Percentiles rank a stretch among this genome's conserved stretches.
Conservation (phyloP, 2,113 vertebrate species). For the Puma concolor region DNA sequence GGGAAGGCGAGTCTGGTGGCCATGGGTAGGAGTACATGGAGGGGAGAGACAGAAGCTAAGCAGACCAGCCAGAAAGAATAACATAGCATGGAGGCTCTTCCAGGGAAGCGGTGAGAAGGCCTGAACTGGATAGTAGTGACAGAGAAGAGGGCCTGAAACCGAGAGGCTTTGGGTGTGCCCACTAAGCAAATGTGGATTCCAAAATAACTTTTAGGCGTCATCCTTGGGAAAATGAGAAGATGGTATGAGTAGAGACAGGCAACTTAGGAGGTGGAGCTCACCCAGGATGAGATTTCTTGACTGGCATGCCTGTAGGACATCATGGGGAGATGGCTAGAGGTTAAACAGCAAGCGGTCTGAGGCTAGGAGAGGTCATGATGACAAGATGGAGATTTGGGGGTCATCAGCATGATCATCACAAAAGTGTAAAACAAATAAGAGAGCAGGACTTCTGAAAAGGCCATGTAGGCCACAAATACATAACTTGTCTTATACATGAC, state of each 20-base stretch:
- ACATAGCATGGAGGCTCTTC: not conserved
- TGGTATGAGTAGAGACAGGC: not conserved
- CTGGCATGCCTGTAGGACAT: not conserved
- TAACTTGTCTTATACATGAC: not conserved
- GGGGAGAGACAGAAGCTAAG: not conserved
- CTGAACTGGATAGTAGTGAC: not conserved
- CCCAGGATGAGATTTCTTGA: not conserved
- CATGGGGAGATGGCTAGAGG: not conserved
- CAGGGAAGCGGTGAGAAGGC: not conserved
- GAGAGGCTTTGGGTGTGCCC: not conserved
- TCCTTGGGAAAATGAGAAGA: not conserved
- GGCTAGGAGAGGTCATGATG: not conserved
- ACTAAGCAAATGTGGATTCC: not conserved
- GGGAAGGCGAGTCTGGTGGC: not conserved
- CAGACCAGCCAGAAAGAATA: not conserved
- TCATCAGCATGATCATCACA: not conserved
- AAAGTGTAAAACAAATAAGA: not conserved
- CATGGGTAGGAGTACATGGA: not conserved
- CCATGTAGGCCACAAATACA: not conserved
- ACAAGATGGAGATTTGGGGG: not conserved
- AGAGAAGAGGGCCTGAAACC: not conserved
- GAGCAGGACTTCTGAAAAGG: not conserved
- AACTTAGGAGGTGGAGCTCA: not conserved
- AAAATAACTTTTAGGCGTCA: not conserved
- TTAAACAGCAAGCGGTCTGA: not conserved